These are phyloP conservation scores for Epinephelus malabaricus DNA, from an alignment of 2,797 vertebrate genomes.

Conservation along the genomic window DNA sequence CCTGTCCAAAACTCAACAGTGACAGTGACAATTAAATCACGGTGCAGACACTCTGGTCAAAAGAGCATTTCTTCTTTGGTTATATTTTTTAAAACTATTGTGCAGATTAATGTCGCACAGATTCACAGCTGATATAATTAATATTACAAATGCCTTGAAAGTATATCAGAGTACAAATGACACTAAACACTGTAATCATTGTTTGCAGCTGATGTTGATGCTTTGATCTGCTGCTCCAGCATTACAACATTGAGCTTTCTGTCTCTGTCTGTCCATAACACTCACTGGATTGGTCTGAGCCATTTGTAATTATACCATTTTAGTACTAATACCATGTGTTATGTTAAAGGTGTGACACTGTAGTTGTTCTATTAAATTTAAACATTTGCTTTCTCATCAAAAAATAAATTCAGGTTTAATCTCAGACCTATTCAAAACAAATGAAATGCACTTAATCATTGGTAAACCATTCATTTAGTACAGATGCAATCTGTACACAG, in stretches of 20 bases:
- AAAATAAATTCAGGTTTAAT: constrained; percentile 55
- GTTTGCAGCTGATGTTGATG: constrained; percentile 8
- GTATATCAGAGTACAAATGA: constrained; percentile 9
- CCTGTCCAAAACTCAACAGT: constrained; percentile 26
- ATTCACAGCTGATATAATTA: constrained; percentile 7
- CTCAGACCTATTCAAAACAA: constrained; percentile 45
- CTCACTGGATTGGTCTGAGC: constrained; percentile 21
- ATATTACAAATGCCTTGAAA: background rate
- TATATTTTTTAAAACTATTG: constrained; percentile 12
- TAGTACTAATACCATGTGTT: background rate
- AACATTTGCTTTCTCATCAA: constrained; percentile 19
- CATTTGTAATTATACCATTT: constrained; percentile 19
- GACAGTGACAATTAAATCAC: constrained; percentile 22
- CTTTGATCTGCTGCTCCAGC: background rate
- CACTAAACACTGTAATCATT: background rate
- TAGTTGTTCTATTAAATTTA: constrained; percentile 11
- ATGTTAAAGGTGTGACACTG: background rate
- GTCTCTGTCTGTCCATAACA: constrained; percentile 9
- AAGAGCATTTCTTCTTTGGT: constrained; percentile 8
- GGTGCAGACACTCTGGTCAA: constrained; percentile 1
- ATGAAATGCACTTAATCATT: constrained; percentile 78
- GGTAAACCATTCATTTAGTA: constrained; percentile 92
- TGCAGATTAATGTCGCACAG: background rate
- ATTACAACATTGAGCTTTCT: background rate
- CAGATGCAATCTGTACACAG: constrained; percentile 91